A percentile compares a stretch with the other conserved stretches of the same genome.
These are phyloP conservation scores for Drosophila lacicola DNA, from an alignment of 2,888 invertebrate species.

Conservation along the genomic window DNA sequence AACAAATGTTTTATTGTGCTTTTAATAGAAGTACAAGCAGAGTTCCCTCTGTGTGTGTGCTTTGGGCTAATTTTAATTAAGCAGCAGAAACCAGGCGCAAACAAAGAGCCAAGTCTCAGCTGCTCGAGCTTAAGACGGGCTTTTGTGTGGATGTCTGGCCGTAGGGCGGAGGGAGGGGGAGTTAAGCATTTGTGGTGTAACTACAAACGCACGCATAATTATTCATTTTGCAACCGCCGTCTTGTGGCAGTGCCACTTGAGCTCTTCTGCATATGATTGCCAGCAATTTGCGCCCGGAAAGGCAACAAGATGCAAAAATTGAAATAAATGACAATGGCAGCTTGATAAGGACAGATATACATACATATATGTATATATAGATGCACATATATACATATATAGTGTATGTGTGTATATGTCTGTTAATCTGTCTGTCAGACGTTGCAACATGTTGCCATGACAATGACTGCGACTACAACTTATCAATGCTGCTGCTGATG, in stretches of 20 bases:
- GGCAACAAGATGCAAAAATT: conserved; percentile 69
- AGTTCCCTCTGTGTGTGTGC: conserved; percentile 11
- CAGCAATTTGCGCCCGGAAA: conserved; percentile 67
- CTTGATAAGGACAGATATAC: conserved; percentile 43
- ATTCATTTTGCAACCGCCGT: conserved; percentile 61
- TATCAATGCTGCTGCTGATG: conserved; percentile 39
- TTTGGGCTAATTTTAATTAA: conserved; percentile 61
- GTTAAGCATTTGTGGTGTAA: conserved; percentile 6
- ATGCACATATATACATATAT: conserved; percentile 7
- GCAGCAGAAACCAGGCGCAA: conserved; percentile 32
- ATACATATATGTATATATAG: not conserved
- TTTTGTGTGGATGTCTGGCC: not conserved
- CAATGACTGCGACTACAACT: conserved; percentile 69
- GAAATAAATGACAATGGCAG: conserved; percentile 75
- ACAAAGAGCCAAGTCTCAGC: conserved; percentile 31
- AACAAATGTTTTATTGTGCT: conserved; percentile 21
- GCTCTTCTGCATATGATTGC: conserved; percentile 43
- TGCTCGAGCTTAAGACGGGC: not conserved
- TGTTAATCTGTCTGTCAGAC: conserved; percentile 43
- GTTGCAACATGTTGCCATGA: conserved; percentile 76
- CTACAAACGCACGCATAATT: conserved; percentile 59
- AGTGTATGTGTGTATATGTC: conserved; percentile 21
- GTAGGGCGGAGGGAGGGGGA: not conserved
- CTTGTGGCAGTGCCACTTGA: conserved; percentile 62
- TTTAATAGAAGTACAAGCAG: conserved; percentile 4